These are phyloP conservation scores for Hyaena hyaena DNA, from an alignment of 2,113 vertebrate species.

Conservation along the genomic window DNA sequence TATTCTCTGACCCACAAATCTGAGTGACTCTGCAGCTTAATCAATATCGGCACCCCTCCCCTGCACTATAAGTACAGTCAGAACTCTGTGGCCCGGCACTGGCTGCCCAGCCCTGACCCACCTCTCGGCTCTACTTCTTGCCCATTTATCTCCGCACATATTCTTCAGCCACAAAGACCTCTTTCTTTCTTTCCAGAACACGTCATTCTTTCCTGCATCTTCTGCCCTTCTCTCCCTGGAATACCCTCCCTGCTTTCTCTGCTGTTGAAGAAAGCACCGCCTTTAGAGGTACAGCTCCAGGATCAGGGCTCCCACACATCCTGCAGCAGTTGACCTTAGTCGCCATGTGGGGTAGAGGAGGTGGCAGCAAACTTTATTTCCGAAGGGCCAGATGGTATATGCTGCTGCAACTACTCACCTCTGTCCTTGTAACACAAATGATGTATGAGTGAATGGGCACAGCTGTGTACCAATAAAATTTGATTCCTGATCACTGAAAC, in stretches of 20 bases:
- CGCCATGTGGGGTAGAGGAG: background rate
- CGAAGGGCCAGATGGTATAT: background rate
- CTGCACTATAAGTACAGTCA: background rate
- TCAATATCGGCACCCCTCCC: background rate
- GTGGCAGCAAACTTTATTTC: background rate
- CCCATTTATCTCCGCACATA: background rate
- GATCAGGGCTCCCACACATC: no score
- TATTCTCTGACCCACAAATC: background rate
- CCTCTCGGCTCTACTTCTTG: background rate
- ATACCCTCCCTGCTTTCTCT: background rate
- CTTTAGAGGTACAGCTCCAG: background rate
- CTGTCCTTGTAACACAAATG: fast-evolving
- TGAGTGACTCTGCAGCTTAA: background rate
- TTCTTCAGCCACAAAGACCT: background rate
- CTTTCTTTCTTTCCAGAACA: background rate
- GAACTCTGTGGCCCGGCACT: background rate
- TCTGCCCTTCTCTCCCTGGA: background rate
- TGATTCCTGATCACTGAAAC: background rate
- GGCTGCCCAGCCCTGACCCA: fast-evolving
- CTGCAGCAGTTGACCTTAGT: background rate
- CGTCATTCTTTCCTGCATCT: fast-evolving
- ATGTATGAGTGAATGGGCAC: fast-evolving
- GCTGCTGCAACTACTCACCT: background rate
- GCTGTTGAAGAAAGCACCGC: background rate
- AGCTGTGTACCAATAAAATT: background rate